Evolutionary conservation across 1,140 invertebrate species (phyloP).

Genomic region (Papilio polytes): DNA sequence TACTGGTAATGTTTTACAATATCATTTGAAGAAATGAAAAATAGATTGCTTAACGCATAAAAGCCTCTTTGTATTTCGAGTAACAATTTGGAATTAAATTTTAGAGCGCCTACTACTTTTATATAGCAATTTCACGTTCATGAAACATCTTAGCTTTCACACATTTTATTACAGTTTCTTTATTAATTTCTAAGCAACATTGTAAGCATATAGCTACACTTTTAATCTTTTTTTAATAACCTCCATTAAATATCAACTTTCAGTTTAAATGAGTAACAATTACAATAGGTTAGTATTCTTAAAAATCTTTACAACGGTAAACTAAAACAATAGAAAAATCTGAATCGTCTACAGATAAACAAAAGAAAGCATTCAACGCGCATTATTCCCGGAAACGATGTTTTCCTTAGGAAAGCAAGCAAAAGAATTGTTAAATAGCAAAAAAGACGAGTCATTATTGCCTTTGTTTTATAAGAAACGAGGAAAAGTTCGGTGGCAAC

Average conservation of each 20-base stretch:
- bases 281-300: background rate
- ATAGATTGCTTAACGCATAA: too few species aligned
- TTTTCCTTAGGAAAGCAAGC: background rate
- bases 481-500: background rate
- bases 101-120: background rate
- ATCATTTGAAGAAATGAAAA: background rate
- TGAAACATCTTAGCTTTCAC: background rate
- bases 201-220: too few species aligned
- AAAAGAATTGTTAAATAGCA: conserved; percentile 8
- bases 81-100: background rate
- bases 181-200: background rate
- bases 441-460: conserved; percentile 1
- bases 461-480: background rate
- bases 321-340: background rate
- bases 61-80: too few species aligned
- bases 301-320: background rate
- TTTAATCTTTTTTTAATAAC: too few species aligned
- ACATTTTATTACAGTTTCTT: background rate
- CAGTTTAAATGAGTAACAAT: too few species aligned
- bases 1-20: background rate
- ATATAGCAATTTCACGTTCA: background rate
- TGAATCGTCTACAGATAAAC: conserved; percentile 5
- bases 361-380: conserved; percentile 8
- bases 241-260: too few species aligned
- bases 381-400: conserved; percentile 8